phyloP scores from a whole-genome alignment of 2,888 invertebrate genomes.

The Fragum fragum region DNA sequence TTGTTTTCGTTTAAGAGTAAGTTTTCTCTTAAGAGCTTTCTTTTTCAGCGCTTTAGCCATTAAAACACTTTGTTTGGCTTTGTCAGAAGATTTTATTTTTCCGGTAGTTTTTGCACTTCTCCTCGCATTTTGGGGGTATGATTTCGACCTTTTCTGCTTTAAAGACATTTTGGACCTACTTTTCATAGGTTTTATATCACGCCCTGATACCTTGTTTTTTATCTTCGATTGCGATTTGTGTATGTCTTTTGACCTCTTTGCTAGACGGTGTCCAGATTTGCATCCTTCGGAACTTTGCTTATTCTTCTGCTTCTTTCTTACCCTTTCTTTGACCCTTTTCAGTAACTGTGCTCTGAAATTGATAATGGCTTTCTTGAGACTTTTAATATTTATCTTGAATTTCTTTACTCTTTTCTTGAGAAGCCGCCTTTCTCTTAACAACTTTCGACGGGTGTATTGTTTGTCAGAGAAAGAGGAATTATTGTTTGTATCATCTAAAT shows the following conservation, averaged over 20 bases:
- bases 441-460: not conserved
- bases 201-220: not conserved
- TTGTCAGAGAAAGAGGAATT: not conserved
- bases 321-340: not conserved
- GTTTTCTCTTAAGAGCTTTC: not conserved
- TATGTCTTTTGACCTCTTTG: not conserved
- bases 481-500: not conserved
- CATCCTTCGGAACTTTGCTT: not conserved
- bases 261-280: not conserved
- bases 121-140: not conserved
- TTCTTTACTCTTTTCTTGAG: not conserved
- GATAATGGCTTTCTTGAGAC: not conserved
- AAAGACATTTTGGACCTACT: not conserved
- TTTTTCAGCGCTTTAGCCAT: conserved; percentile 3
- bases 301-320: not conserved
- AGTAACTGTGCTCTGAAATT: not conserved
- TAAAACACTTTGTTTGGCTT: not conserved
- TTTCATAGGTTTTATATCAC: not conserved
- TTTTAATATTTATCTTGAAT: not conserved
- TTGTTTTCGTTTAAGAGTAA: conserved; percentile 11
- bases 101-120: not conserved
- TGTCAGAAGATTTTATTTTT: not conserved
- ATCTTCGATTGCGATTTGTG: not conserved
- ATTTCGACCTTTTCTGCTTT: not conserved
- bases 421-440: not conserved